Evolutionary conservation across 2,797 vertebrate genomes (phyloP), one percentile per base, ranked within the genome.

Genomic region (Sylvia borin): DNA sequence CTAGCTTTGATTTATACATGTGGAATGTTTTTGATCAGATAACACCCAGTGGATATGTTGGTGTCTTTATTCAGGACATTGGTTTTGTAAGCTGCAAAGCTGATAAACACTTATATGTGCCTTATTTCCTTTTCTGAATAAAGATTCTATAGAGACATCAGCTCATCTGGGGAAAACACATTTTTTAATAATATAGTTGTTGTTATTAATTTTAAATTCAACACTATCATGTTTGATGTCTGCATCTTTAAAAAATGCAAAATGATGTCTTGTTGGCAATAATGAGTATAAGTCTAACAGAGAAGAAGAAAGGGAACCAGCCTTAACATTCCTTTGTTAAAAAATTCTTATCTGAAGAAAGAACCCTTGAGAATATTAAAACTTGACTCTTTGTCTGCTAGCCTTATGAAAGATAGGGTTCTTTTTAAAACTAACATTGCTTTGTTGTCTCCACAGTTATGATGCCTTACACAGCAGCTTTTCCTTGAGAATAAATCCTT

Each of bases 131-230:
- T 95, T 92, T 88, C 91, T 95, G 70, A 61, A 83, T 70, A 92
- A 94, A 92, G 74, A 91, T 95, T 54, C 86, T 95, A 84, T 72
- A 93, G 92, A 97, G 92, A 95, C 81, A 96, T 96, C 79, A 95
- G 80, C 64, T 96, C 88, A 95, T 97, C 91, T 98, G 93, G 89
- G 62, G 42, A 92, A 97, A 97, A 93, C 34, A 58, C 92, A 88
- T 64, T 95, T 95, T 95, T 97, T 94, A 97, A 93, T 96, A 96
- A 92, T 95, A 79, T 75, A 66, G 57, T 91, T 93, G 82, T 95
- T 97, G 66, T 93, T 96, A 84, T 90, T 97, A 6, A 94, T 86
- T 98, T 97, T 85, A 93, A 95, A 97, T 95, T 91, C 81, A 92
- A 82, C 81, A 24, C 89, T 95, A 97, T 96, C 85, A 94, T 90